phyloP scores from a whole-genome alignment of 2,888 invertebrate genomes.

The Epinotia ramella region DNA sequence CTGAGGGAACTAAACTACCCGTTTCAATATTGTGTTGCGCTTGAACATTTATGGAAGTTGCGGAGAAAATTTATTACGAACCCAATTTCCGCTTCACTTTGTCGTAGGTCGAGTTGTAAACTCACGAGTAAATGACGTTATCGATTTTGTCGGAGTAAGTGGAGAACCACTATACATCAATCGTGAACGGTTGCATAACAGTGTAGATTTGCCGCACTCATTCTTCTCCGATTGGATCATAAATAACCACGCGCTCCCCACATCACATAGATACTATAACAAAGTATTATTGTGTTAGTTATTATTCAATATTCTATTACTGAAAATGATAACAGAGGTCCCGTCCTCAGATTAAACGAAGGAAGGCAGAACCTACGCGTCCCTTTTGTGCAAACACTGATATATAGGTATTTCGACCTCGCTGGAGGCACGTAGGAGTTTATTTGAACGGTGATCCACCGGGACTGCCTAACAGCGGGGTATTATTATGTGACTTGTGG shows the following conservation, averaged over 20 bases:
- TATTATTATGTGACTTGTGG: constrained; percentile 25
- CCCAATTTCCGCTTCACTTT: constrained; percentile 29
- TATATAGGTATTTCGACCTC: constrained; percentile 23
- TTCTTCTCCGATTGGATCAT: constrained; percentile 36
- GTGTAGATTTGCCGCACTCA: constrained; percentile 31
- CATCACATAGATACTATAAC: not conserved
- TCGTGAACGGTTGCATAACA: constrained; percentile 39
- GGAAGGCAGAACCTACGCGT: constrained; percentile 20
- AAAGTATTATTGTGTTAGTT: constrained; percentile 21
- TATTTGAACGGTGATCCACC: constrained; percentile 35
- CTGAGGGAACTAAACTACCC: not conserved
- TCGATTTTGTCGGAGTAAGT: constrained; percentile 29
- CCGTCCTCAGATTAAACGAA: constrained; percentile 30
- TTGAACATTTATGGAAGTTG: not conserved
- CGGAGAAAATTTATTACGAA: constrained; percentile 2
- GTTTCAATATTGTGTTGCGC: not conserved
- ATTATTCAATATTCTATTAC: constrained; percentile 23
- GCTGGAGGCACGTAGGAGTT: constrained; percentile 33
- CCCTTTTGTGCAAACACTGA: constrained; percentile 36
- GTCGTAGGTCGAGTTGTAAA: constrained; percentile 17
- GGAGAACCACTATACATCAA: constrained; percentile 37
- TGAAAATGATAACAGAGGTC: constrained; percentile 26
- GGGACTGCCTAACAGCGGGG: constrained; percentile 23
- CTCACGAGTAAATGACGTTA: constrained; percentile 14
- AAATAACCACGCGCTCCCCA: constrained; percentile 33